A percentile compares a stretch with the other conserved stretches of the same genome.
phyloP scores from a whole-genome alignment of 1,140 invertebrate genomes.

The Nixonia krombeini region DNA sequence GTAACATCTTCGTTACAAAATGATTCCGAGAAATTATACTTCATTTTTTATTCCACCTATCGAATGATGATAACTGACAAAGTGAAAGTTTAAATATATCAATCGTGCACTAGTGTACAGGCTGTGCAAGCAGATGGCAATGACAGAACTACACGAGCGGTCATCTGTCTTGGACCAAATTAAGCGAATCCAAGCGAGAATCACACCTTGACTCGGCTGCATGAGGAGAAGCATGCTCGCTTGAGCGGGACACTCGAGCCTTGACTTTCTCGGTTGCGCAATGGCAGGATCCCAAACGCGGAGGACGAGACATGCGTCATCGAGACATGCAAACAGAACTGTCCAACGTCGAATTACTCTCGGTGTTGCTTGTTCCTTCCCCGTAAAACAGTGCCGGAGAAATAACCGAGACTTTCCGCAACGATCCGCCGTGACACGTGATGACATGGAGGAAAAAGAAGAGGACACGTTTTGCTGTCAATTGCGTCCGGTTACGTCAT shows the following conservation, averaged over 20 bases:
- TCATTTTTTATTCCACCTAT: constrained; percentile 26
- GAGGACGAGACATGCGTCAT: constrained; percentile 51
- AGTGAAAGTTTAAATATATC: constrained; percentile 1
- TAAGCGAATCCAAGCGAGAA: constrained; percentile 17
- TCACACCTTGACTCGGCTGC: too few relatives aligned
- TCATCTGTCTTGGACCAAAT: constrained; percentile 8
- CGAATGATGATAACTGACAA: not conserved
- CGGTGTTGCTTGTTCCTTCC: constrained; percentile 11
- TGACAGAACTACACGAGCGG: not conserved
- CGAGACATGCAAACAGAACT: constrained; percentile 23
- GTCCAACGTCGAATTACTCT: constrained; percentile 18
- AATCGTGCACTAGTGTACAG: not conserved
- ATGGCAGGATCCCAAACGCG: constrained; percentile 39
- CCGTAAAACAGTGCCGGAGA: constrained; percentile 17
- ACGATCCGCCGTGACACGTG: too few relatives aligned
- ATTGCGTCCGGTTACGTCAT: too few relatives aligned
- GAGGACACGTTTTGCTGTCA: too few relatives aligned
- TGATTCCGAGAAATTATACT: too few relatives aligned
- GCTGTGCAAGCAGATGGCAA: not conserved
- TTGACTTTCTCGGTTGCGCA: constrained; percentile 55
- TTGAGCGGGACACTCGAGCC: too few relatives aligned
- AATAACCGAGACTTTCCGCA: too few relatives aligned
- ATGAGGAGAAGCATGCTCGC: constrained; percentile 13
- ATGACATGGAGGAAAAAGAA: too few relatives aligned
- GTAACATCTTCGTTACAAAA: too few relatives aligned